Evolutionary conservation across 2,888 invertebrate species (phyloP).

Genomic region (Ectemnius cavifrons): DNA sequence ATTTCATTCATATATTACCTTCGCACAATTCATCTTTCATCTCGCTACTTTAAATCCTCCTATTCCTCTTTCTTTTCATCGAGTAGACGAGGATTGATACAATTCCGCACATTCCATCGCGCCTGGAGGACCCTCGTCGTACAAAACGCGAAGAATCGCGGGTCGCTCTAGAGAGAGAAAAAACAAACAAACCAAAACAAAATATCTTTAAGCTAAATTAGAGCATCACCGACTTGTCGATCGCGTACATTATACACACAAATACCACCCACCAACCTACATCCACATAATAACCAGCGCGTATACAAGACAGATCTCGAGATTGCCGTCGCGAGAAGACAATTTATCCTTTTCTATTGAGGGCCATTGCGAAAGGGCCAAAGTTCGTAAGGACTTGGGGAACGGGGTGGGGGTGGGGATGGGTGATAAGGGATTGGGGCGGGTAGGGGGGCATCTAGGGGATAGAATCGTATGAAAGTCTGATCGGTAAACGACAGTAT

Average conservation of each 20-base stretch:
- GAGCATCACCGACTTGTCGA: too few species aligned
- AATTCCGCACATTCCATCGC: slow-evolving; percentile 50
- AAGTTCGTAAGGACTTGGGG: too few species aligned
- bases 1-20: too few species aligned
- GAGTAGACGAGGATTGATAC: slow-evolving; percentile 40
- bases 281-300: neutral
- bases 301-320: neutral
- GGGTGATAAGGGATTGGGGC: too few species aligned
- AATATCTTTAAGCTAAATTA: too few species aligned
- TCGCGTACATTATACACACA: too few species aligned
- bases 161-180: slow-evolving; percentile 11
- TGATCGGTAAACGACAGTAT: slow-evolving; percentile 47
- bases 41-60: too few species aligned
- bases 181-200: too few species aligned
- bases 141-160: slow-evolving; percentile 37
- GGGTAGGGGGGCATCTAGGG: slow-evolving; percentile 40
- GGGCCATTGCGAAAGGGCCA: too few species aligned
- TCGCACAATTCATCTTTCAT: too few species aligned
- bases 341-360: slow-evolving; percentile 42
- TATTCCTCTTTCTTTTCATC: neutral
- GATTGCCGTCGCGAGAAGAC: slow-evolving; percentile 16
- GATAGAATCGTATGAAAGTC: slow-evolving; percentile 51
- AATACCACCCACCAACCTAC: too few species aligned
- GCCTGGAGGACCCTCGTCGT: slow-evolving; percentile 41
- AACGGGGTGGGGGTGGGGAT: too few species aligned